Conservation (phyloP, 1,140 invertebrate species). For the Drosophila mojavensis region DNA sequence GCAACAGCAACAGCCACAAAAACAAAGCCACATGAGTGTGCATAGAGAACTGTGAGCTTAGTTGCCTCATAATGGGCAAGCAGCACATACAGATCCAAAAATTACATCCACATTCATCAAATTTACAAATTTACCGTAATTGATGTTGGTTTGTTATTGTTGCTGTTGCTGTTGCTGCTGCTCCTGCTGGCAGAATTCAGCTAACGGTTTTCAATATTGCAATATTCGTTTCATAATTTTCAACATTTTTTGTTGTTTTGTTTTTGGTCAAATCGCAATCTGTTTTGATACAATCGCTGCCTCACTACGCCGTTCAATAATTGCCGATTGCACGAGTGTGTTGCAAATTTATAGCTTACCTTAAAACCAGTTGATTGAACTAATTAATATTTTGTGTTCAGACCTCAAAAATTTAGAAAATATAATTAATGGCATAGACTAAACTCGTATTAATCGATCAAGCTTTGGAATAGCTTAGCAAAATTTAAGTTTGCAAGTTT, state of each 20-base stretch:
- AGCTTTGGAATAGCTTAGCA: too few species aligned
- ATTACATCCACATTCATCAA: slow-evolving; percentile 17
- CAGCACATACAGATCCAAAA: slow-evolving; percentile 9
- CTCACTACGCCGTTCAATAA: background rate
- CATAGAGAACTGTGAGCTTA: slow-evolving; percentile 50
- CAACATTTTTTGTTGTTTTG: background rate
- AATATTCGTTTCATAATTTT: slow-evolving; percentile 9
- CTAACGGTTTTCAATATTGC: slow-evolving; percentile 2
- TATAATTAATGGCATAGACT: too few species aligned
- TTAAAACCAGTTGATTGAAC: too few species aligned
- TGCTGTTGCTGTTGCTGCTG: slow-evolving; percentile 7
- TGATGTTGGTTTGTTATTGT: slow-evolving; percentile 3
- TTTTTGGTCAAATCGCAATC: background rate
- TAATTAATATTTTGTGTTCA: too few species aligned
- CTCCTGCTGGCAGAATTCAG: slow-evolving; percentile 41
- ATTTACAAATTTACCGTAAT: slow-evolving; percentile 38
- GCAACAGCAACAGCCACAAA: slow-evolving; percentile 24
- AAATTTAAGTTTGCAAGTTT: too few species aligned
- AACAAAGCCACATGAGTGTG: slow-evolving; percentile 44
- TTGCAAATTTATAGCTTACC: slow-evolving; percentile 31
- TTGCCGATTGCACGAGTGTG: slow-evolving; percentile 17
- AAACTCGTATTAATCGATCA: too few species aligned
- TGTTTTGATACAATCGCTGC: slow-evolving; percentile 15
- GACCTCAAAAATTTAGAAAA: too few species aligned
- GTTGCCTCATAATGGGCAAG: slow-evolving; percentile 36